A percentile compares a stretch with the other conserved stretches of the same genome.
phyloP scores from a whole-genome alignment of 1,140 invertebrate species.

The Nebria ingens region DNA sequence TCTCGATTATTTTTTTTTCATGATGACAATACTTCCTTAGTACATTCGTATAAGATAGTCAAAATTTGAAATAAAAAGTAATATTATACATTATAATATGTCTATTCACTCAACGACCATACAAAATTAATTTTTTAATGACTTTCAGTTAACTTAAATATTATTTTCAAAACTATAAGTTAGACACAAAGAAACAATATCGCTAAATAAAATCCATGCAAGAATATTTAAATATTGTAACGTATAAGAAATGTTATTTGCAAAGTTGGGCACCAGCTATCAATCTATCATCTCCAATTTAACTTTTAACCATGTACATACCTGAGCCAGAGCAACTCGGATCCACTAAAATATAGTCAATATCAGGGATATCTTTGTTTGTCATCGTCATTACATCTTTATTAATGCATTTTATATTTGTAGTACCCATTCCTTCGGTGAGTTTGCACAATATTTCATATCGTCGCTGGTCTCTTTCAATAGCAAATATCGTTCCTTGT shows the following conservation, averaged over 20 bases:
- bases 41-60: too few species aligned
- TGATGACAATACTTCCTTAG: too few species aligned
- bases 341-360: constrained; percentile 88
- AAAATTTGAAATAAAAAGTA: too few species aligned
- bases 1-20: too few species aligned
- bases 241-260: constrained; percentile 10
- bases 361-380: constrained; percentile 48
- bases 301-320: constrained; percentile 31
- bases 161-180: too few species aligned
- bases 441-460: constrained; percentile 54
- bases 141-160: too few species aligned
- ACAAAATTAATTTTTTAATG: too few species aligned
- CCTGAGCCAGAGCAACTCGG: constrained; percentile 94
- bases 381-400: constrained; percentile 62
- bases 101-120: too few species aligned
- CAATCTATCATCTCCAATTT: too few species aligned
- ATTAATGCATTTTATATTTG: constrained; percentile 53
- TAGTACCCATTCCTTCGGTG: constrained; percentile 47
- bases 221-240: constrained; percentile 13
- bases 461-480: constrained; percentile 62
- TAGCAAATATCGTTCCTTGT: constrained; percentile 67
- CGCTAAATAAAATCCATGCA: constrained; percentile 7
- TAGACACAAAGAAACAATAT: background rate
- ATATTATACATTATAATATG: too few species aligned
- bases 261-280: constrained; percentile 11